A percentile compares a stretch with the other conserved stretches of the same genome.
These are phyloP conservation scores for Xiphias gladius DNA, from an alignment of 2,113 vertebrate genomes.

Conservation along the genomic window DNA sequence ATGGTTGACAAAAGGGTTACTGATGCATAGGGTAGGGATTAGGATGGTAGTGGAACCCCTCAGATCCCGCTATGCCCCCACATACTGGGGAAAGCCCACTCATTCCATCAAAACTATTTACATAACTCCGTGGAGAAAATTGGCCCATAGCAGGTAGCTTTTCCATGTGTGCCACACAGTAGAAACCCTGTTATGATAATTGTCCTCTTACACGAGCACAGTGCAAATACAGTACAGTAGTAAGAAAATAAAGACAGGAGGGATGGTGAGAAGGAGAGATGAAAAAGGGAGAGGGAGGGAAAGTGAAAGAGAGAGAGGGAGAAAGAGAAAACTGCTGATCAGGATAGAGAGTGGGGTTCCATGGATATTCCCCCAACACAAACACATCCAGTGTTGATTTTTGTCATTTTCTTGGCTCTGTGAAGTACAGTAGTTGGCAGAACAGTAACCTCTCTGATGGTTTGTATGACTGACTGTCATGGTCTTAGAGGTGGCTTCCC, in stretches of 20 bases:
- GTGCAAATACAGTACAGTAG: conserved; percentile 69
- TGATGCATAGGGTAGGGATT: conserved; percentile 49
- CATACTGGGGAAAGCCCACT: conserved; percentile 77
- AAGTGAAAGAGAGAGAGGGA: conserved; percentile 40
- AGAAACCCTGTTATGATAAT: conserved; percentile 77
- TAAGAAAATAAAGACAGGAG: conserved; percentile 72
- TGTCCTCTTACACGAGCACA: conserved; percentile 75
- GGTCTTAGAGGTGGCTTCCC: conserved; percentile 58
- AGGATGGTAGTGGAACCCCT: conserved; percentile 64
- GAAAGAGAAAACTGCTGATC: conserved; percentile 76
- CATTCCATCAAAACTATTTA: conserved; percentile 78
- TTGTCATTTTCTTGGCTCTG: conserved; percentile 80
- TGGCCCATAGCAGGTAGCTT: conserved; percentile 70
- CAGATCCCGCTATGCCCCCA: conserved; percentile 38
- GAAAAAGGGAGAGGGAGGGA: conserved; percentile 38
- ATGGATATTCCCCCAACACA: conserved; percentile 73
- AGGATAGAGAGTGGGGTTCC: conserved; percentile 74
- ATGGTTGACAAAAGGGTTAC: conserved; percentile 55
- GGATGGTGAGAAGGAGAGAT: conserved; percentile 38
- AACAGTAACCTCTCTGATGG: conserved; percentile 65
- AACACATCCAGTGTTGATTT: conserved; percentile 79
- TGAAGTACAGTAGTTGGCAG: conserved; percentile 76
- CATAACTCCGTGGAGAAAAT: conserved; percentile 78
- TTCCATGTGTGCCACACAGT: conserved; percentile 80
- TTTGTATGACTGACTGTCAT: conserved; percentile 71